Base-by-base conservation (phyloP, 2,888 invertebrate genomes). In the Eurytoma adleriae region DNA sequence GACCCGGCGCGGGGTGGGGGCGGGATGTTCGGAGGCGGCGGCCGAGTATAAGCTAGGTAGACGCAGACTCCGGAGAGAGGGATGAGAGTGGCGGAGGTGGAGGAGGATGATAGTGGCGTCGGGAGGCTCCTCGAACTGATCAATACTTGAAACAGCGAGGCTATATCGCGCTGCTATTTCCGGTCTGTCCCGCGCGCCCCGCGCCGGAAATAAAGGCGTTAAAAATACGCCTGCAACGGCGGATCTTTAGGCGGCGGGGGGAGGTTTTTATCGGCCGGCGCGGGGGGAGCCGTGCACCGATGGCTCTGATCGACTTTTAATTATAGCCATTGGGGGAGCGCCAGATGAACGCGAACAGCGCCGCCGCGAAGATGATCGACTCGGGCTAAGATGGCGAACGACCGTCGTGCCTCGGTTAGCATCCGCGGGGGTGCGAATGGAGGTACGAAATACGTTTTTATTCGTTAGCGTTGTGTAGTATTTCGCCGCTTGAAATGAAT, bases 91-190 rank as follows among this genome's bases (percentile, higher is more conserved):
- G 70, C 50, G 78, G 75, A 54, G 74, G 79, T 62, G 76, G 80
- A 16, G 73, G 75, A 14, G 24, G 67, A 50, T 30, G 73, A 50
- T 71, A 27, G 56, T 12, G 64, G 50, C 48, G 62, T 62, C 85
- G 89, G 87, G 86, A 62, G 64, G 87, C 86, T 87, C 87, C 88
- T 87, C 89, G 89, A 90, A 90, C 90, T 91, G 90, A 91, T 91
- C 90, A 91, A 91, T 91, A 91, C 90, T 90, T 89, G 90, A 90
- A 90, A 90, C 90, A 90, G 88, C 68, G 52, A 79, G 79, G 81
- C 81, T 84, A 81, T 83, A 83, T 84, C 83, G 81, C 80, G 76
- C 78, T 16, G 79, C 81, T 79, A 79, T 83, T 83, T 80, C 81
- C 83, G 83, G 79, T 72, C 75, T 73, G 75, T 70, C 83, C 78